Evolutionary conservation across 2,113 vertebrate genomes (phyloP), one percentile per base, ranked within the genome.

Genomic region (Grus americana): DNA sequence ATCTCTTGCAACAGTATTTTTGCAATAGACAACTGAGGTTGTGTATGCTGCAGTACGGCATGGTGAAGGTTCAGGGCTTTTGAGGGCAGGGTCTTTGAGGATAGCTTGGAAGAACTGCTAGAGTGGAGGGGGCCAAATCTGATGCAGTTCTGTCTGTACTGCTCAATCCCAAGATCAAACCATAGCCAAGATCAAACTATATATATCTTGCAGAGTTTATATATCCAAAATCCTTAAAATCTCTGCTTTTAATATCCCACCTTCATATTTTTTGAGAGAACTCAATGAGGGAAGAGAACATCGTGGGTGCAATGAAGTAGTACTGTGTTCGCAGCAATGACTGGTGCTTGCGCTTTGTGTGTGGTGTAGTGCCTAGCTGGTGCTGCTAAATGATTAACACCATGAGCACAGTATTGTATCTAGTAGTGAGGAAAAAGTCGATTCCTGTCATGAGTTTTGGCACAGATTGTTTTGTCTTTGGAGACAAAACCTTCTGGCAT

Each of bases 241-340:
- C 12, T 75, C 34, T 62, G 10, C 2, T 49, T 23, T 81, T 79
- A 18, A 15, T 74, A 40, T 13, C 3, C 4, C 8, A 50, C 6
- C 2, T 40, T 47, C 4, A 0, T 2, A 22, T 44, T 75, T 71
- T 75, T 73, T 66, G 11, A 63, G 44, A 63, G 9, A 61, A 26
- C 0, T 36, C 2, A 14, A 0, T 10, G 4, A n/a, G n/a, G 20
- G 27, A 73, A 74, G 1, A 52, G 5, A 79, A 15, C 3, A 13
- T 44, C 0, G 16, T 17, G 26, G 7, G 10, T 68, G 6, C 82
- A 36, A 82, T 27, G 4, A 17, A 44, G 8, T 4, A 36, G 6
- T 55, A 62, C 11, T 30, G 2, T 36, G 8, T 19, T 65, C 29
- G 74, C 52, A 62, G 17, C 19, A 49, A 29, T 10, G 57, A 15